Percentiles rank a stretch among this genome's conserved stretches.
phyloP scores from a whole-genome alignment of 2,113 vertebrate genomes.

The Antennarius striatus region DNA sequence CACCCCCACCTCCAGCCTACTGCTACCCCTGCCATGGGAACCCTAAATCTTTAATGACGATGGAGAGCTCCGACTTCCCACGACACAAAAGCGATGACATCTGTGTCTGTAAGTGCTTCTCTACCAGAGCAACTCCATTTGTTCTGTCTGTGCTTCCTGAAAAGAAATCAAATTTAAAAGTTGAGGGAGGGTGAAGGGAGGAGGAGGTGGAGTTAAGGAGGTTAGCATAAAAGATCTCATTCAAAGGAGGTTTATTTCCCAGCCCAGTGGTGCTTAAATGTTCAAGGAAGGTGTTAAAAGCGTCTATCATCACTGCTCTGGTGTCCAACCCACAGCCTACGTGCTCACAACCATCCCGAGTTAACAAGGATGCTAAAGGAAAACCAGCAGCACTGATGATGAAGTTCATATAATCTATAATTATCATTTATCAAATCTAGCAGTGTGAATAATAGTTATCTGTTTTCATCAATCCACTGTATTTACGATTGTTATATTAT shows the following conservation, averaged over 20 bases:
- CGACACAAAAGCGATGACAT: slow-evolving; percentile 82
- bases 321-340: slow-evolving; percentile 51
- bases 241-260: slow-evolving; percentile 54
- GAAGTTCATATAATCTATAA: slow-evolving; percentile 7
- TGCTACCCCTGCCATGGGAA: slow-evolving; percentile 77
- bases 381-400: slow-evolving; percentile 12
- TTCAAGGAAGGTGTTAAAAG: slow-evolving; percentile 70
- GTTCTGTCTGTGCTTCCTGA: slow-evolving; percentile 73
- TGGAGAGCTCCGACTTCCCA: slow-evolving; percentile 69
- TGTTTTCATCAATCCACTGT: too few species aligned
- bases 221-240: slow-evolving; percentile 77
- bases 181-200: slow-evolving; percentile 55
- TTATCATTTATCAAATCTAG: neutral
- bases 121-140: slow-evolving; percentile 76
- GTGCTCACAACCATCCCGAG: slow-evolving; percentile 52
- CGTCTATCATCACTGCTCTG: slow-evolving; percentile 24
- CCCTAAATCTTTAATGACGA: slow-evolving; percentile 83
- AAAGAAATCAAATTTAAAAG: slow-evolving; percentile 79
- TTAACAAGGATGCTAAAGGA: slow-evolving; percentile 20
- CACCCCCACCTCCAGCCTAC: slow-evolving; percentile 68
- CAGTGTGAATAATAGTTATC: neutral
- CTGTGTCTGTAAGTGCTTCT: slow-evolving; percentile 77
- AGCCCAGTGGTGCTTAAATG: slow-evolving; percentile 56
- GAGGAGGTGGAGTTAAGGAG: slow-evolving; percentile 53
- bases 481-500: too few species aligned